Percentiles rank a stretch among this genome's conserved stretches.
Conservation (phyloP, 2,797 vertebrate species). For the Nothura maculosa region DNA sequence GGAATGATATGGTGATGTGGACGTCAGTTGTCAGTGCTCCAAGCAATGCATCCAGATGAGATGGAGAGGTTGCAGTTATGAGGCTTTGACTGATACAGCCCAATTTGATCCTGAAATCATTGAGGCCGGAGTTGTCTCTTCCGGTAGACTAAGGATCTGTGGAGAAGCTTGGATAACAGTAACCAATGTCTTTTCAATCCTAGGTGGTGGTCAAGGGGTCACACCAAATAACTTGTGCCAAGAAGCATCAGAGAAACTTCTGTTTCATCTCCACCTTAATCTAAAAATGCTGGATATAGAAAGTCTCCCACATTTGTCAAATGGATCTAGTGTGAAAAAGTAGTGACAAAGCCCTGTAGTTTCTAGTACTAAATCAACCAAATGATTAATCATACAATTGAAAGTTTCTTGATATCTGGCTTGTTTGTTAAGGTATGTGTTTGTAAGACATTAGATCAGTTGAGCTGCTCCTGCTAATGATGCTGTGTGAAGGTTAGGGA, state of each 20-base stretch:
- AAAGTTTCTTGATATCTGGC: neutral
- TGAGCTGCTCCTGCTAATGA: neutral
- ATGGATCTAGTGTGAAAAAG: neutral
- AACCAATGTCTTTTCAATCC: neutral
- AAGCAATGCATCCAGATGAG: neutral
- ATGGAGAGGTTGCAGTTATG: neutral
- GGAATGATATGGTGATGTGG: neutral
- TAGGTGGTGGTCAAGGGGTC: neutral
- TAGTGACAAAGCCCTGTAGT: neutral
- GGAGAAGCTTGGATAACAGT: fast-evolving
- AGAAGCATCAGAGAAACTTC: neutral
- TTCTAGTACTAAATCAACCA: neutral
- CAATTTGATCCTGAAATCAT: neutral
- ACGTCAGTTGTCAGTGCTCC: neutral
- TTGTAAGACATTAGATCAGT: fast-evolving
- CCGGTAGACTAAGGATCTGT: neutral
- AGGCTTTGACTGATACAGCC: neutral
- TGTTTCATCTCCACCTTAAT: neutral
- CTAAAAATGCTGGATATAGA: neutral
- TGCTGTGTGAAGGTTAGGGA: neutral
- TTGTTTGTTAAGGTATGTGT: fast-evolving
- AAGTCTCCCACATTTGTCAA: neutral
- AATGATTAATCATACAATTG: neutral
- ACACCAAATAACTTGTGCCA: neutral
- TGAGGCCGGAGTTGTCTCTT: neutral